phyloP scores from a whole-genome alignment of 2,113 vertebrate genomes.

The Cheirogaleus medius region DNA sequence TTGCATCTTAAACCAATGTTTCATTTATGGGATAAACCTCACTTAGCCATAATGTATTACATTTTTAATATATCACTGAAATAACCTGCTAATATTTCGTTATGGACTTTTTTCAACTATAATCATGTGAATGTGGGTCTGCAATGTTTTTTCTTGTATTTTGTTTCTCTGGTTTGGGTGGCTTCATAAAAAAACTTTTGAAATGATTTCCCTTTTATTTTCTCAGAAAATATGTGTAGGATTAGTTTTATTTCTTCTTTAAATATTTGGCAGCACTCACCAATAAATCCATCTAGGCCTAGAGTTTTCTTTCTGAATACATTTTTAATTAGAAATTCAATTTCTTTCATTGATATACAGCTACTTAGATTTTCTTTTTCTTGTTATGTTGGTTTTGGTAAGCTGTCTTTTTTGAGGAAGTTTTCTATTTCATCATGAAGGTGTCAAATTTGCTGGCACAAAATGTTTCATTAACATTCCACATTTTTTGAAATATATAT shows the following conservation, averaged over 20 bases:
- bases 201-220: neutral
- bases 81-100: neutral
- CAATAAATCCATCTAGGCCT: neutral
- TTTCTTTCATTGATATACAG: neutral
- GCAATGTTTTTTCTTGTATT: neutral
- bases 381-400: neutral
- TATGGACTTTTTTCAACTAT: neutral
- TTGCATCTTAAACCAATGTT: neutral
- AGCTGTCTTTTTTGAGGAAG: neutral
- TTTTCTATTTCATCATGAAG: neutral
- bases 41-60: neutral
- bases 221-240: neutral
- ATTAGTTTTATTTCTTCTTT: neutral
- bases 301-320: neutral
- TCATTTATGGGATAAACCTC: neutral
- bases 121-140: neutral
- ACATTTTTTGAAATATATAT: neutral
- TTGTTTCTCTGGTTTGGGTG: neutral
- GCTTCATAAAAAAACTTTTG: neutral
- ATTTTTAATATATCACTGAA: neutral
- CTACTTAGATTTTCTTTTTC: neutral
- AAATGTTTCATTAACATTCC: neutral
- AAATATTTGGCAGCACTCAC: neutral
- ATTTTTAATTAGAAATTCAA: slow-evolving; percentile 24
- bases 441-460: neutral